Evolutionary conservation across 2,113 vertebrate species (phyloP), one percentile per base, ranked within the genome.

Genomic region (Platichthys stellatus): DNA sequence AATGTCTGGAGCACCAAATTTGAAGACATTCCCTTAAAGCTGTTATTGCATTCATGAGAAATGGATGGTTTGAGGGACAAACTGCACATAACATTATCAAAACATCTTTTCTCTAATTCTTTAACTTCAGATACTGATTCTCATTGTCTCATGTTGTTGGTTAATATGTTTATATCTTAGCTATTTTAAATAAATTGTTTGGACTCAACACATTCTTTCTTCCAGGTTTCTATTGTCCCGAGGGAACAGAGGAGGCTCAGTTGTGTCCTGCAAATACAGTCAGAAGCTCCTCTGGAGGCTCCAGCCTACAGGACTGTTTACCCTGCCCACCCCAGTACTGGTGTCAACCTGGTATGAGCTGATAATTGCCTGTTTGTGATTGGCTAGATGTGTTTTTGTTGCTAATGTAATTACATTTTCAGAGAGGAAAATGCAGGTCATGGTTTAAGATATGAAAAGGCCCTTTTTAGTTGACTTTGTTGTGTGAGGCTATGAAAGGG

Each of bases 211-310:
- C 31, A 31, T 66, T 59, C 3, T 72, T 80, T 71, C 59, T 70
- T 69, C 5, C 67, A 99, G 97, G 97, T 20, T 96, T 95, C 79
- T 99, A 95, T 84, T 98, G 98, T 71, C 92, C 90, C 1, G 95
- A 95, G 59, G 97, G 96, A 2, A 90, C 95, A 38, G 92, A 92
- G 54, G 73, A 86, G 5, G 93, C 97, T 54, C 64, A 47, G 2
- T 68, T 78, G 0, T 99, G 97, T 77, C 96, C 96, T 69, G 89
- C 81, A 70, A 94, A 97, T 72, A 97, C 96, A 0, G 17, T 95
- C 24, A 88, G 94, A 24, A 80, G 61, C 26, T 66, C 74, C 0
- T 81, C 95, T 1, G 95, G 96, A 66, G 96, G 95, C 74, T 86
- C 67, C 5, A 90, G 80, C 60, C 88, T 82, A 63, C 92, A 93